Percentiles rank a stretch among this genome's conserved stretches.
phyloP scores from a whole-genome alignment of 2,113 vertebrate species.

The Cinclus cinclus region DNA sequence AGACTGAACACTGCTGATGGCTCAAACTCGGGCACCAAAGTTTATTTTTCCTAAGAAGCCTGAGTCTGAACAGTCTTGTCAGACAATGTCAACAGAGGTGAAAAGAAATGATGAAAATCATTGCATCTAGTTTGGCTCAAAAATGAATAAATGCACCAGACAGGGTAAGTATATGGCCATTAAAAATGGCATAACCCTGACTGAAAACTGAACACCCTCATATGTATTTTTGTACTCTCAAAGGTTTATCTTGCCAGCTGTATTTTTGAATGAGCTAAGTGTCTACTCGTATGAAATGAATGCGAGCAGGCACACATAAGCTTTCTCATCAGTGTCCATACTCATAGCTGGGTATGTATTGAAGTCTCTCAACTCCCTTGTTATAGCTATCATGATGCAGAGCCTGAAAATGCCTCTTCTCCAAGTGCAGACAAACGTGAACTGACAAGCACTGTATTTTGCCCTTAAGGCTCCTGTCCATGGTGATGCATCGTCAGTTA shows the following conservation, averaged over 20 bases:
- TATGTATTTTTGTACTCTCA: slow-evolving; percentile 48
- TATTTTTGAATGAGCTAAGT: slow-evolving; percentile 62
- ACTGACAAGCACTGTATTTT: slow-evolving; percentile 72
- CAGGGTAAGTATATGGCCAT: slow-evolving; percentile 48
- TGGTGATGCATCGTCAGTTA: slow-evolving; percentile 33
- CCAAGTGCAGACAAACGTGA: slow-evolving; percentile 54
- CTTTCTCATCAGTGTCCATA: slow-evolving; percentile 56
- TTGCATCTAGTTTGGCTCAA: slow-evolving; percentile 39
- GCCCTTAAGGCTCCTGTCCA: slow-evolving; percentile 71
- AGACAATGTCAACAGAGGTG: slow-evolving; percentile 57
- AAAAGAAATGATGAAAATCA: slow-evolving; percentile 59
- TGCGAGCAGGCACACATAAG: slow-evolving; percentile 43
- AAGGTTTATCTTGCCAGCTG: slow-evolving; percentile 61
- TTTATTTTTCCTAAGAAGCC: slow-evolving; percentile 50
- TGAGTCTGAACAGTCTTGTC: slow-evolving; percentile 54
- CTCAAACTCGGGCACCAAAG: slow-evolving; percentile 57
- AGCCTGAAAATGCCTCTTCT: slow-evolving; percentile 63
- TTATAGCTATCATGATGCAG: slow-evolving; percentile 57
- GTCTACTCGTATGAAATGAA: slow-evolving; percentile 57
- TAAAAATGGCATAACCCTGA: slow-evolving; percentile 61
- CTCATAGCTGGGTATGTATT: not conserved
- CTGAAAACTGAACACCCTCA: slow-evolving; percentile 54
- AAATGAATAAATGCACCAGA: slow-evolving; percentile 64
- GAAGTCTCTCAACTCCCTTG: slow-evolving; percentile 63
- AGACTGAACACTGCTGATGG: slow-evolving; percentile 41